Percentiles rank a stretch among this genome's conserved stretches.
phyloP scores from a whole-genome alignment of 2,888 invertebrate genomes.

The Chirona hameri region DNA sequence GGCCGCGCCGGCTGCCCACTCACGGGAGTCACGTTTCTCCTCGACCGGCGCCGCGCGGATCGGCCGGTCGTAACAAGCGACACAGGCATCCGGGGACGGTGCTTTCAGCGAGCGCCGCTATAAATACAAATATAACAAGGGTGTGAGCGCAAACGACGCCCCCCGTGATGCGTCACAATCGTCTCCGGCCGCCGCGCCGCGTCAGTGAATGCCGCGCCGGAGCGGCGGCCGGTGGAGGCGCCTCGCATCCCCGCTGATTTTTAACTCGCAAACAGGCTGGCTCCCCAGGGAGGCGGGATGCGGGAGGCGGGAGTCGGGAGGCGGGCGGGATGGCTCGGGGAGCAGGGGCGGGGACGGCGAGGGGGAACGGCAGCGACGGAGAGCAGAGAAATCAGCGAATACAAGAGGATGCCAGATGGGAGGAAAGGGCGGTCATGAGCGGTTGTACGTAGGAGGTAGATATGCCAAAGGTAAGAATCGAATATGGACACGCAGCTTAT shows the following conservation, averaged over 20 bases:
- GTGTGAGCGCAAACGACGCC: slow-evolving; percentile 2
- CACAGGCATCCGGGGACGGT: neutral
- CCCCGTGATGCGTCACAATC: neutral
- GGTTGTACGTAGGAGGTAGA: too few species aligned
- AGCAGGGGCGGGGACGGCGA: too few species aligned
- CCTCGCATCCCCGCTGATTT: neutral
- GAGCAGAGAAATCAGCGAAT: too few species aligned
- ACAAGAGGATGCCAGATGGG: too few species aligned
- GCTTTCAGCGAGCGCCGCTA: neutral
- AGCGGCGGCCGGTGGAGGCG: too few species aligned
- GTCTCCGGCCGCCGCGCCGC: neutral
- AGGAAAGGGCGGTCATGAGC: too few species aligned
- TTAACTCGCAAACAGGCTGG: slow-evolving; percentile 11
- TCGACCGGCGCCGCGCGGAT: neutral
- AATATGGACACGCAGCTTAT: too few species aligned
- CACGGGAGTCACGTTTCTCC: neutral
- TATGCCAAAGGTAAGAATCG: too few species aligned
- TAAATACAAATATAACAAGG: slow-evolving; percentile 27
- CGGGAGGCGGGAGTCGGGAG: too few species aligned
- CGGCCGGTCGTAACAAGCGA: neutral
- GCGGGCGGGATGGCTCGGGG: too few species aligned
- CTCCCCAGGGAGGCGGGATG: neutral
- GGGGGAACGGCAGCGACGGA: too few species aligned
- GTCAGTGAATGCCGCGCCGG: neutral
- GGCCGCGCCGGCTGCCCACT: neutral